A percentile compares a stretch with the other conserved stretches of the same genome.
phyloP scores from a whole-genome alignment of 2,113 vertebrate genomes.

The Syngnathoides biaculeatus region DNA sequence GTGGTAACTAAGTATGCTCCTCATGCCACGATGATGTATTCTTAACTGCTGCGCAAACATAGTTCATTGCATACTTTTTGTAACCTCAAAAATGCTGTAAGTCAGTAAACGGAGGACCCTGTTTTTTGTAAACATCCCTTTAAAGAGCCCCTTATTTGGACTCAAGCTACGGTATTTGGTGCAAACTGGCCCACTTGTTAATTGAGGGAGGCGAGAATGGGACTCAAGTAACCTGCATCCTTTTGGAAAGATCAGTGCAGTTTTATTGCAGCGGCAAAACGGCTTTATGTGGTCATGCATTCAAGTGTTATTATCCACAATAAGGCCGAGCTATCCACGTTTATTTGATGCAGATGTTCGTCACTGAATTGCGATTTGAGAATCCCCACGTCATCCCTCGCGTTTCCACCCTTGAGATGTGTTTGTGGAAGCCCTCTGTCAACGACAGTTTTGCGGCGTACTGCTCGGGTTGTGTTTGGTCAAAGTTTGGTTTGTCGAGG shows the following conservation, averaged over 20 bases:
- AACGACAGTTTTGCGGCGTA: slow-evolving; percentile 47
- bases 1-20: no score
- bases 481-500: slow-evolving; percentile 70
- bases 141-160: no score
- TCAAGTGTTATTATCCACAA: slow-evolving; percentile 52
- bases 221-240: not conserved
- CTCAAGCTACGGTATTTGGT: not conserved
- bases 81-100: no score
- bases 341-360: slow-evolving; percentile 68
- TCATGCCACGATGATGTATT: no score
- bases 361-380: slow-evolving; percentile 54
- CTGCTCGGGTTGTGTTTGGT: slow-evolving; percentile 60
- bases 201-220: slow-evolving; percentile 27
- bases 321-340: slow-evolving; percentile 48
- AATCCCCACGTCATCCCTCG: slow-evolving; percentile 46
- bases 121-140: no score
- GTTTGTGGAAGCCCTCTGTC: slow-evolving; percentile 55
- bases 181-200: slow-evolving; percentile 38
- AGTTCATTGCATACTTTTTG: no score
- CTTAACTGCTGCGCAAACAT: no score
- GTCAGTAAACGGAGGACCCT: no score
- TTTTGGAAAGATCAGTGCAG: slow-evolving; percentile 43
- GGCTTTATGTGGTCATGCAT: slow-evolving; percentile 56
- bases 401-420: slow-evolving; percentile 42
- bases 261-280: slow-evolving; percentile 59